Conservation (phyloP, 1,140 invertebrate genomes). For the Penaeus chinensis region DNA sequence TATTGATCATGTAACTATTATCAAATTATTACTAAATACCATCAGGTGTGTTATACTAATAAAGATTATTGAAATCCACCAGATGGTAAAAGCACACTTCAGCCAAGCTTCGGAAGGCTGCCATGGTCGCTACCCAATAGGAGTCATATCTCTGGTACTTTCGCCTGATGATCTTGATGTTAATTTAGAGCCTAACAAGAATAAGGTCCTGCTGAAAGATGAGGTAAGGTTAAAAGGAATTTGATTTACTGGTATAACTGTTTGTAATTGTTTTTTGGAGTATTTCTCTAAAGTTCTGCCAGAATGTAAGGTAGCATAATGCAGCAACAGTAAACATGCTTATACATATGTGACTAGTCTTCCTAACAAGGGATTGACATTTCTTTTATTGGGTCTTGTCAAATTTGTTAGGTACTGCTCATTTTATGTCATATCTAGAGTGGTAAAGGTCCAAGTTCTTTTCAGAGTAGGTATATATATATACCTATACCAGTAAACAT, state of each 20-base stretch:
- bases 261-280: background rate
- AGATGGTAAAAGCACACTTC: conserved; percentile 69
- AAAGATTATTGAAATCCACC: conserved; percentile 28
- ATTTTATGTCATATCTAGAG: too few species aligned
- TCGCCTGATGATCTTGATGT: conserved; percentile 72
- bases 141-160: conserved; percentile 70
- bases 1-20: background rate
- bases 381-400: too few species aligned
- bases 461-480: too few species aligned
- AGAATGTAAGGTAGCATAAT: too few species aligned
- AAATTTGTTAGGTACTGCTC: too few species aligned
- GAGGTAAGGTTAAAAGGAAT: conserved; percentile 66
- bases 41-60: too few species aligned
- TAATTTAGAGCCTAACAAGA: conserved; percentile 78
- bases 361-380: too few species aligned
- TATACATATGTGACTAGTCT: too few species aligned
- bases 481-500: too few species aligned
- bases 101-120: conserved; percentile 34
- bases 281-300: background rate
- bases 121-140: conserved; percentile 68
- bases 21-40: background rate
- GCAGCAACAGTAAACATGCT: too few species aligned
- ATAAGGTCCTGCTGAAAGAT: conserved; percentile 72
- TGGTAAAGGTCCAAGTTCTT: too few species aligned
- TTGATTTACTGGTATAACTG: background rate